Percentiles rank a stretch among this genome's conserved stretches.
phyloP scores from a whole-genome alignment of 2,888 invertebrate species.

The Anthophora plumipes region DNA sequence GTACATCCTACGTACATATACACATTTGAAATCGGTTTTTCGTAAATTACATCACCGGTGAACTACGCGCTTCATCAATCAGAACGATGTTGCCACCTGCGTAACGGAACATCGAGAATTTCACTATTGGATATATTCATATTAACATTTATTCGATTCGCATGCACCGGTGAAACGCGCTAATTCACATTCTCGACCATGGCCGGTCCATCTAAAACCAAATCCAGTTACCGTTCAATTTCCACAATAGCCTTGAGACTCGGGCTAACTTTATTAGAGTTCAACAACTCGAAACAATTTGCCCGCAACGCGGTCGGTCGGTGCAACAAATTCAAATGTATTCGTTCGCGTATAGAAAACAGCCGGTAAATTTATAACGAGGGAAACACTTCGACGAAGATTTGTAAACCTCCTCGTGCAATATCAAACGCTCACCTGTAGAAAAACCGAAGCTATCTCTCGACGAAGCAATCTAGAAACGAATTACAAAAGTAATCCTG shows the following conservation, averaged over 20 bases:
- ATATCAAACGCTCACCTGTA: background rate
- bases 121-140: slow-evolving; percentile 15
- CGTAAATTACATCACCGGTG: too few relatives aligned
- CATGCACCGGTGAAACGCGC: slow-evolving; percentile 12
- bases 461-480: slow-evolving; percentile 16
- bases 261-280: slow-evolving; percentile 45
- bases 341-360: slow-evolving; percentile 2
- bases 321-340: slow-evolving; percentile 29
- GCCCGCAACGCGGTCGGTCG: slow-evolving; percentile 21
- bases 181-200: slow-evolving; percentile 33
- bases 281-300: slow-evolving; percentile 45
- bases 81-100: background rate
- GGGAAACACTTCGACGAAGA: slow-evolving; percentile 28
- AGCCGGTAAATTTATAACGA: slow-evolving; percentile 37
- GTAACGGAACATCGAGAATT: background rate
- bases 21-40: slow-evolving; percentile 1
- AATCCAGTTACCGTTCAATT: slow-evolving; percentile 61
- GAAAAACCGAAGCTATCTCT: background rate
- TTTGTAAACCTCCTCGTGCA: slow-evolving; percentile 8
- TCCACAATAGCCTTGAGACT: slow-evolving; percentile 50
- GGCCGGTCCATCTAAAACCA: slow-evolving; percentile 35
- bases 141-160: slow-evolving; percentile 54
- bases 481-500: slow-evolving; percentile 21
- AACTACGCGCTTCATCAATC: slow-evolving; percentile 9
- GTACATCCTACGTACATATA: background rate